phyloP scores from a whole-genome alignment of 2,113 vertebrate species.

The Silurus glanis region DNA sequence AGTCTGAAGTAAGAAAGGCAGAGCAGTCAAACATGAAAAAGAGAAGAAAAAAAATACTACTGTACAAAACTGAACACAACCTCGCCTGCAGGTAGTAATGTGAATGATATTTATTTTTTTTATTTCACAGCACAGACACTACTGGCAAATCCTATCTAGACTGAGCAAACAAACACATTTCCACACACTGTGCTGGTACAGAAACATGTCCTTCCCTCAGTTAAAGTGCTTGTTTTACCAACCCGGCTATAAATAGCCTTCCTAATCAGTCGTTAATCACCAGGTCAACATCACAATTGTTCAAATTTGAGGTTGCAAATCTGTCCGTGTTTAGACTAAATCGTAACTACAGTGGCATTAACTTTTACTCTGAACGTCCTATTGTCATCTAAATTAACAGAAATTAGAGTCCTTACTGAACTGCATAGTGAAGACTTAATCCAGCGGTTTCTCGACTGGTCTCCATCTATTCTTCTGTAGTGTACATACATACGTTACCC shows the following conservation, averaged over 20 bases:
- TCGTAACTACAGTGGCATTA: neutral
- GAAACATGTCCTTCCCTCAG: neutral
- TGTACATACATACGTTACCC: neutral
- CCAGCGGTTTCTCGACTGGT: neutral
- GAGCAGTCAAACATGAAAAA: neutral
- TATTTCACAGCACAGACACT: neutral
- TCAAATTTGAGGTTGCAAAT: neutral
- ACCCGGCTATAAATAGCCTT: neutral
- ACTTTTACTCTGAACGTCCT: neutral
- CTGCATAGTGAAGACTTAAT: too few relatives aligned
- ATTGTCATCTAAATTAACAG: neutral
- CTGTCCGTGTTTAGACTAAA: neutral
- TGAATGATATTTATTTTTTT: neutral
- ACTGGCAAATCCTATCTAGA: neutral
- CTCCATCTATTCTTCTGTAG: neutral
- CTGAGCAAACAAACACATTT: neutral
- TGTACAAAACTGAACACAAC: neutral
- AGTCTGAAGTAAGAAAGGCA: neutral
- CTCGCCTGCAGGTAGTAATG: neutral
- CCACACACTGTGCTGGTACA: neutral
- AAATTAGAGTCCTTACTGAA: neutral
- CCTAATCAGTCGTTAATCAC: neutral
- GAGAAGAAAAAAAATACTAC: too few relatives aligned
- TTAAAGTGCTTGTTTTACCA: conserved; percentile 1
- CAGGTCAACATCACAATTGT: neutral